A percentile compares a stretch with the other conserved stretches of the same genome.
Evolutionary conservation across 2,888 invertebrate species (phyloP).

Genomic region (Drosophila pegasa): DNA sequence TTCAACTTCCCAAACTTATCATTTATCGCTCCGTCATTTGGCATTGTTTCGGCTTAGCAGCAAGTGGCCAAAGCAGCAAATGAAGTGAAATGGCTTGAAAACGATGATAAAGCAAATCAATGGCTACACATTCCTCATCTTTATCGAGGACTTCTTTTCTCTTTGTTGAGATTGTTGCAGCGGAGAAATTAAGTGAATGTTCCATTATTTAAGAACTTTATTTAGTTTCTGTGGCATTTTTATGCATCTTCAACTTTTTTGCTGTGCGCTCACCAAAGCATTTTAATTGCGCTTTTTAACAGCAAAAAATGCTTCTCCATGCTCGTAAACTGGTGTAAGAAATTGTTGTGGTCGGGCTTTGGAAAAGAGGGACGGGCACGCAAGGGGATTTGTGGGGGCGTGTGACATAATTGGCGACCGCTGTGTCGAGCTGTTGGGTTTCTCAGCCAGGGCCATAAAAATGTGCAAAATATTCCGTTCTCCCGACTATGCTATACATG

Average conservation of each 20-base stretch:
- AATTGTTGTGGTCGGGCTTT: conserved; percentile 49
- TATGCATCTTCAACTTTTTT: conserved; percentile 20
- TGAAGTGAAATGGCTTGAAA: conserved; percentile 76
- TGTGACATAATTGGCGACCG: conserved; percentile 63
- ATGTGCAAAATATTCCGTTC: conserved; percentile 66
- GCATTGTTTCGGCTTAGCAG: conserved; percentile 54
- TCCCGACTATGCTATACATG: not conserved
- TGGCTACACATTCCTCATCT: conserved; percentile 27
- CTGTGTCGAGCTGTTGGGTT: conserved; percentile 29
- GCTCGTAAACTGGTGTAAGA: conserved; percentile 68
- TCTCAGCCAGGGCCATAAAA: conserved; percentile 63
- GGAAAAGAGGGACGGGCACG: not conserved
- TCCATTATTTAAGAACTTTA: conserved; percentile 16
- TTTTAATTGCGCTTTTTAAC: conserved; percentile 29
- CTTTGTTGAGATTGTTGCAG: conserved; percentile 10
- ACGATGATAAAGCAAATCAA: conserved; percentile 73
- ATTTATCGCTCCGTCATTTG: conserved; percentile 63
- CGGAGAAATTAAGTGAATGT: conserved; percentile 17
- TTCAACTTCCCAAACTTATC: conserved; percentile 37
- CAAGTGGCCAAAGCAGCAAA: conserved; percentile 56
- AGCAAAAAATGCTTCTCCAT: conserved; percentile 35
- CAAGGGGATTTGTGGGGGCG: conserved; percentile 7
- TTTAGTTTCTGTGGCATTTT: conserved; percentile 17
- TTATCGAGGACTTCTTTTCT: not conserved
- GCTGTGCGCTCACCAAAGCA: conserved; percentile 12